phyloP scores from a whole-genome alignment of 2,113 vertebrate species.

The Nanorana parkeri region DNA sequence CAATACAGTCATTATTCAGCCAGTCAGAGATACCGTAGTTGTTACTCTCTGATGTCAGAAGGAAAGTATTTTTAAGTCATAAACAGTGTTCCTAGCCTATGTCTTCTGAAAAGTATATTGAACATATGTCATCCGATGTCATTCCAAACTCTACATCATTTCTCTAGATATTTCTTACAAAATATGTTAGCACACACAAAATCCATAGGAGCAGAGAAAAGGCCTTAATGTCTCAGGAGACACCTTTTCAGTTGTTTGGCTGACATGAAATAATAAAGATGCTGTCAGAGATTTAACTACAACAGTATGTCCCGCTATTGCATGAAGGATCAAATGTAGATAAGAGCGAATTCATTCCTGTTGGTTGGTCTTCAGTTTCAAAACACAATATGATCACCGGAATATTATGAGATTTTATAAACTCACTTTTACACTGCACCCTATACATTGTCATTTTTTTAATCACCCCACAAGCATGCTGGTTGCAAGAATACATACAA shows the following conservation, averaged over 20 bases:
- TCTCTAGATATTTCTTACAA: no score
- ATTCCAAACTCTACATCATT: no score
- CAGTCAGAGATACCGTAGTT: no score
- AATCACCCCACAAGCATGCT: no score
- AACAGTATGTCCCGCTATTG: slow-evolving; percentile 22
- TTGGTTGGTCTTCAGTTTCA: neutral
- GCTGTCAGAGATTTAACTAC: slow-evolving; percentile 35
- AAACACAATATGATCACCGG: slow-evolving; percentile 12
- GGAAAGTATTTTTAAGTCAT: no score
- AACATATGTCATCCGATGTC: no score
- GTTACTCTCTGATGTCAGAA: no score
- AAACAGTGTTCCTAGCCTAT: no score
- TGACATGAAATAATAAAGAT: slow-evolving; percentile 55
- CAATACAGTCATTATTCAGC: no score
- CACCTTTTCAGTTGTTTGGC: slow-evolving; percentile 50
- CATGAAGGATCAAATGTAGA: slow-evolving; percentile 23
- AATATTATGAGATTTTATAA: neutral
- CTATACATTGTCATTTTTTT: neutral
- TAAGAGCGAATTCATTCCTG: slow-evolving; percentile 13
- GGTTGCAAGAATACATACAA: no score
- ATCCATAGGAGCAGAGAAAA: slow-evolving; percentile 4
- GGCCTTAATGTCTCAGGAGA: slow-evolving; percentile 17
- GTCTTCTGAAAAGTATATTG: no score
- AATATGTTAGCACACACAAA: slow-evolving; percentile 5
- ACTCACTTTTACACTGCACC: neutral